Base-by-base conservation (phyloP, 2,888 invertebrate species). In the Leptopilina syphax region DNA sequence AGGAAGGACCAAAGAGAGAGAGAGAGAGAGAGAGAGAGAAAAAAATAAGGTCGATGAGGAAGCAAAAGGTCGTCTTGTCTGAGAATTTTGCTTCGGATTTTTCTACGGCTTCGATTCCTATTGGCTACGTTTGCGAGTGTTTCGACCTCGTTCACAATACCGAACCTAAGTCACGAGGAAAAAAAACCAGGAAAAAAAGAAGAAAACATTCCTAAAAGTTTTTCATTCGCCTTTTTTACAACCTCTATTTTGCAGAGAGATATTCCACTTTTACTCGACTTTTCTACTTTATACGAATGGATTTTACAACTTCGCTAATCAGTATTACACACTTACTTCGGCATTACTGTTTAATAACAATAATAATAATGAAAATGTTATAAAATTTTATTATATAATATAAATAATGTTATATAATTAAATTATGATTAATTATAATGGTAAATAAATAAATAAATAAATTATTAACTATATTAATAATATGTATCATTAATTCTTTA, bases 41-140 rank as follows among this genome's bases (percentile, higher is more conserved):
- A 34, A 9, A 57, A 34, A 57, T 10, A 10, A 5, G 57, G 18
- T 73, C 73, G 57, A 73, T n/a, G 13, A n/a, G 8, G 73, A 73
- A 73, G 73, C 57, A 73, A 73, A 73, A 73, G 57, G 73, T 73
- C 73, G 34, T 57, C 73, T 50, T 54, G 73, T 57, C 41, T 73
- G 57, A 73, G 41, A 73, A 70, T 70, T 70, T 70, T 50, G 8
- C 70, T 73, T 27, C 4, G 44, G 27, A 34, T 34, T 73, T 73
- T 73, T 73, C 73, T 73, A 73, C 13, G 57, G 73, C n/a, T 73
- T 73, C 73, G 41, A 73, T 73, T n/a, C 41, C 57, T 73, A 57
- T 73, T 27, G 57, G 57, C n/a, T 13, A 50, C 54, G 70, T 24
- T 70, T 50, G 24, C 50, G 47, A 50, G 24, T 50, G 68, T 70